Base-by-base conservation (phyloP, 1,140 invertebrate genomes). In the Drosophila sechellia region DNA sequence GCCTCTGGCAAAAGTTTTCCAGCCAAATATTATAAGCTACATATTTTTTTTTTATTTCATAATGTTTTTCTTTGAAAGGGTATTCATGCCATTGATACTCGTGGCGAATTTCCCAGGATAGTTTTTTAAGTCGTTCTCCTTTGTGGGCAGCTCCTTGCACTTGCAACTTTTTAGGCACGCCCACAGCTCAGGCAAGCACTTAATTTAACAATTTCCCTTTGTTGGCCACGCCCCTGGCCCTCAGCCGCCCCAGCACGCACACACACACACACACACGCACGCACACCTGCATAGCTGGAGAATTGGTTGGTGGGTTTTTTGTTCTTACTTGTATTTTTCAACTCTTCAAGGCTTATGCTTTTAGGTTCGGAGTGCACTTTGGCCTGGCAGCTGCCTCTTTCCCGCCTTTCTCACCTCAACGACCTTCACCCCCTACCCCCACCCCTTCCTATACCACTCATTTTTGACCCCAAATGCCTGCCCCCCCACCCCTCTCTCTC, bases 361-460 rank as follows among this genome's bases (percentile, higher is more conserved):
- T 84, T 77, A 81, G 81, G 81, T 85, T 81, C 68, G 81, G 77
- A 85, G 81, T 85, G 81, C 81, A 85, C 81, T 85, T 74, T 76
- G 72, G 77, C 63, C 66, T 74, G 60, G 73, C 81, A 86, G 81
- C 73, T 85, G 65, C 46, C 66, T 68, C 64, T 42, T 48, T 15
- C 5, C 11, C 6, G 27, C 49, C 34, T 70, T 70, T 71, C 68
- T 56, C 68, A 71, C 65, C 68, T 71, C 52, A 35, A 27, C 15
- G 46, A 57, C 64, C 66, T 39, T 22, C 37, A 31, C 31, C 20
- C 1, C 15, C 8, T 43, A 0, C 25, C 25, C 25, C 27, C 6
- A 6, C 27, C 27, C 1, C 3, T 31, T 8, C 6, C 27, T 8
- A 1, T 31, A 2, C 27, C 27, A 8, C 48, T 31, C 48, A 31